Percentiles rank a stretch among this genome's conserved stretches.
Conservation (phyloP, 2,113 vertebrate genomes). For the Alosa alosa region DNA sequence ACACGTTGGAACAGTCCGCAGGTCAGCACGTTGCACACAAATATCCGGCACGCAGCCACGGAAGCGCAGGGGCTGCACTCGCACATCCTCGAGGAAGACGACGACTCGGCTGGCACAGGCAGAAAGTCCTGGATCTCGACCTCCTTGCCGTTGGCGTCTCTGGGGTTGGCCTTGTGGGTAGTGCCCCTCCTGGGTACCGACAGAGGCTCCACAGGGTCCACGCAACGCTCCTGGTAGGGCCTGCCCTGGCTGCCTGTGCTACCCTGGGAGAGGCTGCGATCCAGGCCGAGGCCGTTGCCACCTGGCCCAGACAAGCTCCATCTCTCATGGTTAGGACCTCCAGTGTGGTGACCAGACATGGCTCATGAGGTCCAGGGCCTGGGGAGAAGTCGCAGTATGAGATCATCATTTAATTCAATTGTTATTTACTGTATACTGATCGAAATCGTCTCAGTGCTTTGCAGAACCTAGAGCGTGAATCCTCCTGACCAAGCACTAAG, state of each 20-base stretch:
- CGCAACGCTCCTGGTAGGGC: conserved; percentile 65
- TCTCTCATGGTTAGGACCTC: conserved; percentile 36
- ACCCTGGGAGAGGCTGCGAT: conserved; percentile 47
- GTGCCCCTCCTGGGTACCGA: conserved; percentile 29
- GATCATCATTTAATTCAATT: background rate
- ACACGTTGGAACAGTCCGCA: conserved; percentile 77
- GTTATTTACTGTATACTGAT: too few relatives aligned
- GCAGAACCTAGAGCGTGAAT: too few relatives aligned
- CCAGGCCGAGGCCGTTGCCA: conserved; percentile 54
- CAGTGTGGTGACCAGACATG: conserved; percentile 51
- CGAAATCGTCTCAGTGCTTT: too few relatives aligned
- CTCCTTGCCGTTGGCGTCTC: conserved; percentile 71
- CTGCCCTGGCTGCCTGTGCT: conserved; percentile 63
- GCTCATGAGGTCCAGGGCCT: conserved; percentile 40
- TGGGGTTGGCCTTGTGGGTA: conserved; percentile 66
- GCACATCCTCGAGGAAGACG: conserved; percentile 38
- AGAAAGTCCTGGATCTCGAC: conserved; percentile 82
- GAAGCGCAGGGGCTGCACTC: conserved; percentile 73
- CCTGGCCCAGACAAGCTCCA: conserved; percentile 39
- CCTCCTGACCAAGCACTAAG: too few relatives aligned
- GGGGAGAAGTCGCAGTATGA: background rate
- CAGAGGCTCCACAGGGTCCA: conserved; percentile 62
- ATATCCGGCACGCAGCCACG: conserved; percentile 56
- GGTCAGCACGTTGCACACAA: conserved; percentile 67
- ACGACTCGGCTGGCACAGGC: conserved; percentile 70